Evolutionary conservation across 2,113 vertebrate species (phyloP), one percentile per base, ranked within the genome.

Genomic region (Epinephelus fuscoguttatus): DNA sequence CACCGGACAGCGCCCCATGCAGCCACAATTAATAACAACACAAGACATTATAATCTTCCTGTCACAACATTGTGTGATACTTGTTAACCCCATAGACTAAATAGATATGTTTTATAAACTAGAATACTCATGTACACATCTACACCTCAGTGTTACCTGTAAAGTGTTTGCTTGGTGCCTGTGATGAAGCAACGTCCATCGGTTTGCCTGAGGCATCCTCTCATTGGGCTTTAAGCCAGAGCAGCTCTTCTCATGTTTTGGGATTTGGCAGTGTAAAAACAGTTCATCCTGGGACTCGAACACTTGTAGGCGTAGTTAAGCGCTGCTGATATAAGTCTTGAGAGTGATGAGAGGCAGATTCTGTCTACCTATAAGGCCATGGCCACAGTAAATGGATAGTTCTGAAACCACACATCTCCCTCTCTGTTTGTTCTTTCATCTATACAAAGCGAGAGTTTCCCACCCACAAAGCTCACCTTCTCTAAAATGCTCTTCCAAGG

Each of bases 201-300:
- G 6, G 42, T 84, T 64, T 60, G 59, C 78, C 70, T 3, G 18
- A 59, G 52, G 66, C 61, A 19, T 50, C 25, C 71, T 79, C 64
- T 45, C 19, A 60, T 33, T 55, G 82, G 86, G 75, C 75, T 75
- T 42, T 18, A 45, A 78, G 66, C 66, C 78, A 82, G 75, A 71
- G 27, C 6, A 47, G 69, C 57, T 75, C 45, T 45, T 55, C n/a
- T 62, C 64, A 62, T 67, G 37, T 42, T 47, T 45, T 17, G 61
- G 30, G 81, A 74, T 78, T 70, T 49, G 53, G 19, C 2, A 1
- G 42, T 23, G n/a, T 45, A 45, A 56, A 63, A 64, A 12, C 78
- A 66, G 17, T 55, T 71, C 45, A 79, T 27, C 18, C 40, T 15
- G 15, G 42, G 61, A 72, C 33, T 47, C 33, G 63, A 53, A 62